Evolutionary conservation across 1,140 invertebrate species (phyloP), one percentile per base, ranked within the genome.

Genomic region (Acromyrmex echinatior): DNA sequence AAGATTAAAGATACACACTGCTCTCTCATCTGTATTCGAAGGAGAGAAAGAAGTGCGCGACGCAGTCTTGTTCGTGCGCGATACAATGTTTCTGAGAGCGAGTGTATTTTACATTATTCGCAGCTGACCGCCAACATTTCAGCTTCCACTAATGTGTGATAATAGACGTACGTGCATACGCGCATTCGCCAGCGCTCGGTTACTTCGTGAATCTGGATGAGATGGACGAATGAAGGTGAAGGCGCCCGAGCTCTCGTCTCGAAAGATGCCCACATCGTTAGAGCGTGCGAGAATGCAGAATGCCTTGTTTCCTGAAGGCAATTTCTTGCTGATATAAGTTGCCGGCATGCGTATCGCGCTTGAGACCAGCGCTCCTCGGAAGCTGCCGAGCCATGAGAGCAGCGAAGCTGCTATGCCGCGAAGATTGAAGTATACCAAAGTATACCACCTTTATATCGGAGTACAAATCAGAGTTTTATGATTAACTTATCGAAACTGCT

Each of bases 201-300:
- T 77, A 74, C 68, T 74, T 56, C 39, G 74, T 60, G 49, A 39
- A 78, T 82, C 86, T 18, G 76, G 25, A 58, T 49, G 49, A 81
- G 58, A 77, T 80, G 77, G 56, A 65, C 51, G 62, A 56, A 39
- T 6, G 2, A 49, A 12, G 63, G 60, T n/a, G 76, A 65, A 86
- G 86, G 86, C 51, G 65, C 70, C 58, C 49, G 70, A 77, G 62
- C 71, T 56, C 87, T 66, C 71, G 68, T 81, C 70, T 74, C 73
- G 79, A 85, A 84, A 86, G 90, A 88, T 86, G 81, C 65, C 85
- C 79, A 62, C 85, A 87, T 91, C 90, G 90, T 91, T 89, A 86
- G 90, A 91, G 88, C 90, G 90, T 91, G 90, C 90, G 90, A 91
- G 90, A 84, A 84, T 84, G 80, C 80, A 84, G 80, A 79, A 73